These are phyloP conservation scores for Eupithecia centaureata DNA, from an alignment of 2,888 invertebrate species.

Conservation along the genomic window DNA sequence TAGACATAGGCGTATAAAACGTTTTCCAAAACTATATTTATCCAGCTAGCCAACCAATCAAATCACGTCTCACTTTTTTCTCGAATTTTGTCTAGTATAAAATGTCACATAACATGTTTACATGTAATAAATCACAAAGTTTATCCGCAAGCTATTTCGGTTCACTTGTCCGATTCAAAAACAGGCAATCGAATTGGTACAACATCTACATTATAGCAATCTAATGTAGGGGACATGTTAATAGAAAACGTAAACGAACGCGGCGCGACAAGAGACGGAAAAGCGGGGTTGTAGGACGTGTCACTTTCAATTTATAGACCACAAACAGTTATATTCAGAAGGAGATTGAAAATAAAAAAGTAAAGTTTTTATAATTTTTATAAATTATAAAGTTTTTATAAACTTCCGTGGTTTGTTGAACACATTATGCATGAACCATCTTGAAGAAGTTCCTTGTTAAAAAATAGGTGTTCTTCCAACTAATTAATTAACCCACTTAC, in stretches of 20 bases:
- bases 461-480: no score
- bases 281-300: constrained; percentile 63
- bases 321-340: constrained; percentile 32
- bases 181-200: constrained; percentile 47
- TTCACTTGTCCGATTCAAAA: background rate
- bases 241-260: constrained; percentile 77
- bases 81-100: background rate
- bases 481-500: no score
- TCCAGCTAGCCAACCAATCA: no score
- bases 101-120: background rate
- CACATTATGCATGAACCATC: no score
- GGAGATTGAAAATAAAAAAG: constrained; percentile 6
- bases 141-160: background rate
- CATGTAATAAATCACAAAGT: background rate
- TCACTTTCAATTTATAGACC: constrained; percentile 37
- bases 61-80: background rate
- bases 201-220: constrained; percentile 45
- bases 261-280: constrained; percentile 65
- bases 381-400: no score
- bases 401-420: no score
- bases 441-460: no score
- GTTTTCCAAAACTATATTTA: no score
- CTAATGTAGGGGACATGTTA: constrained; percentile 70
- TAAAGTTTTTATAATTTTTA: no score
- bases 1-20: no score